Percentiles rank a stretch among this genome's conserved stretches.
phyloP scores from a whole-genome alignment of 2,113 vertebrate species.

The Syngnathus typhle region DNA sequence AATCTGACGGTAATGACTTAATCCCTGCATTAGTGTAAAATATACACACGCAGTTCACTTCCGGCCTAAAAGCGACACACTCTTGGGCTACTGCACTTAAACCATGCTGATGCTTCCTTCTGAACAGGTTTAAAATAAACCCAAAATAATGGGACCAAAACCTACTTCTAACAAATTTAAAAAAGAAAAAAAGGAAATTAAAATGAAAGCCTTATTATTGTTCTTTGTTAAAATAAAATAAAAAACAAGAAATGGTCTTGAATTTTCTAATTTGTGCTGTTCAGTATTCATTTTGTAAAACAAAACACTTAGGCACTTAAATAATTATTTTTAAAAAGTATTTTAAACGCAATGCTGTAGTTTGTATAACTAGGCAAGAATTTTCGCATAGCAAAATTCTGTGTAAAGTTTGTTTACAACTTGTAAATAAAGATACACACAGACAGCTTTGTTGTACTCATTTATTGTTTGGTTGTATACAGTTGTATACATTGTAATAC shows the following conservation, averaged over 20 bases:
- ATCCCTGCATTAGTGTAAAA: constrained; percentile 51
- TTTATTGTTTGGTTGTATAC: constrained; percentile 30
- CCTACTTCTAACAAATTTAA: constrained; percentile 15
- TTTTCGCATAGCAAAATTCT: constrained; percentile 33
- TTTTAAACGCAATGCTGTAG: constrained; percentile 13
- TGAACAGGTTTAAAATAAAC: constrained; percentile 18
- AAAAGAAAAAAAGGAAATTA: constrained; percentile 19
- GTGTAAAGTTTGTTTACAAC: constrained; percentile 55
- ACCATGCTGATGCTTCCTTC: constrained; percentile 16
- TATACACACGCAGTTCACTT: constrained; percentile 50
- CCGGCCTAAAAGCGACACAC: constrained; percentile 39
- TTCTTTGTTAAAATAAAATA: constrained; percentile 20
- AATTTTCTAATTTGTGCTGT: constrained; percentile 4
- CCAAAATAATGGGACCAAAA: background rate
- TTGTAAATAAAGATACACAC: constrained; percentile 63
- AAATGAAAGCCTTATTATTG: constrained; percentile 62
- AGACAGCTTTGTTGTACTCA: constrained; percentile 19
- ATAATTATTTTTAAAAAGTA: constrained; percentile 4
- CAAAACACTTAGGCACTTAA: constrained; percentile 29
- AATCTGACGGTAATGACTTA: constrained; percentile 65
- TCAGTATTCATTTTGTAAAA: constrained; percentile 10
- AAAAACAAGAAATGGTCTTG: constrained; percentile 19
- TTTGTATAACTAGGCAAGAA: constrained; percentile 27
- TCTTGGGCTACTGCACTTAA: constrained; percentile 12
- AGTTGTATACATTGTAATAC: background rate